Evolutionary conservation across 2,113 vertebrate genomes (phyloP).

Genomic region (Furnarius figulus): DNA sequence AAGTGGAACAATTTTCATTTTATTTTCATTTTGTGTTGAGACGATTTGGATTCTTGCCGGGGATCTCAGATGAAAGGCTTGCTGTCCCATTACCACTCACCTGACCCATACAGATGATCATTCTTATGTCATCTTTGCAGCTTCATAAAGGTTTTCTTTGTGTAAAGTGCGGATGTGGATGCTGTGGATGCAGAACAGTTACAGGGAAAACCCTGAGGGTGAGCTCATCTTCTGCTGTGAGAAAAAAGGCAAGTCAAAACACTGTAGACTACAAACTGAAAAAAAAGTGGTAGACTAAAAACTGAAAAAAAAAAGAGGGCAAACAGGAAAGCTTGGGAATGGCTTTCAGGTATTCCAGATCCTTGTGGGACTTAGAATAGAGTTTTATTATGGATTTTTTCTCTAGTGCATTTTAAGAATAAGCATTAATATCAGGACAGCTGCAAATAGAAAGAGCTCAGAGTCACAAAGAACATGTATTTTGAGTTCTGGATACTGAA

Average conservation of each 20-base stretch:
- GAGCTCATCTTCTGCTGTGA: neutral
- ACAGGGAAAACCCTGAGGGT: neutral
- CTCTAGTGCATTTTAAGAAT: neutral
- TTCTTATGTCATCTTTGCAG: rapidly evolving
- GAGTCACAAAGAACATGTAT: neutral
- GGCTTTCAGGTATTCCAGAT: neutral
- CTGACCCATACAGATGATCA: neutral
- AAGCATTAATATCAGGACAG: neutral
- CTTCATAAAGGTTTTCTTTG: neutral
- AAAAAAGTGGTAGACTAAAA: neutral
- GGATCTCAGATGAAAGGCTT: neutral
- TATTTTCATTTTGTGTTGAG: neutral
- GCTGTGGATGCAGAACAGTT: neutral
- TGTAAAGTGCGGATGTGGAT: neutral
- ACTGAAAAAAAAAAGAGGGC: neutral
- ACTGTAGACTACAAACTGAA: neutral
- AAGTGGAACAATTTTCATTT: neutral
- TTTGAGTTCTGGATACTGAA: neutral
- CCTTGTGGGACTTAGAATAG: neutral
- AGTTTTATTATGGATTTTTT: neutral
- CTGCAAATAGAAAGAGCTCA: neutral
- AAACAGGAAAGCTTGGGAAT: neutral
- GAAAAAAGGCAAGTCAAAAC: neutral
- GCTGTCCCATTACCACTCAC: neutral
- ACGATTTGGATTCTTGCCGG: neutral